Evolutionary conservation across 2,113 vertebrate species (phyloP).

Genomic region (Mesembrinibis cayennensis): DNA sequence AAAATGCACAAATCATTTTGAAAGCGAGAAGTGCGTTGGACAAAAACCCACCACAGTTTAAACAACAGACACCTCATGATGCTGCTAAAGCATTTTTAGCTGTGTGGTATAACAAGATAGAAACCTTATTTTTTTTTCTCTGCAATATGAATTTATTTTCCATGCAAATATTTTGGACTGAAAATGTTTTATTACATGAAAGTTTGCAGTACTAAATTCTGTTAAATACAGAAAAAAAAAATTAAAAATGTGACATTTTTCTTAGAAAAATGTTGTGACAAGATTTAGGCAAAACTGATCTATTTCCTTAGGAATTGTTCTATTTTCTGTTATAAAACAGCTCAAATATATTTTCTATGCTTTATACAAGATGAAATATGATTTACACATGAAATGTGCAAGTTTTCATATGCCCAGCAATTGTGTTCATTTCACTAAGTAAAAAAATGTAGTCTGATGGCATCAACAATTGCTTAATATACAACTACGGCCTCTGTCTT

Average conservation of each 20-base stretch:
- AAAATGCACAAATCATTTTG: not conserved
- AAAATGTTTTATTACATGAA: not conserved
- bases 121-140: not conserved
- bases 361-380: not conserved
- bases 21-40: not conserved
- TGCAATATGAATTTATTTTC: not conserved
- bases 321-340: slow-evolving; percentile 29
- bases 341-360: not conserved
- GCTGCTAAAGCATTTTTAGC: not conserved
- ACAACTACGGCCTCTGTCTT: not conserved
- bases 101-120: not conserved
- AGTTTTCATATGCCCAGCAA: not conserved
- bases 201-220: slow-evolving; percentile 14
- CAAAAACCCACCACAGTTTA: not conserved
- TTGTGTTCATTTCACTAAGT: not conserved
- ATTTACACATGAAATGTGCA: not conserved
- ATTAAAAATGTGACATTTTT: not conserved
- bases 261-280: slow-evolving; percentile 46
- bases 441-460: not conserved
- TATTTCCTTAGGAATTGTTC: slow-evolving; percentile 33
- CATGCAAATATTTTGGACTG: not conserved
- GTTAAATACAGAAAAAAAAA: slow-evolving; percentile 16
- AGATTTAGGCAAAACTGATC: not conserved
- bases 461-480: not conserved
- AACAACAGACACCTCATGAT: not conserved